A percentile compares a stretch with the other conserved stretches of the same genome.
phyloP scores from a whole-genome alignment of 2,113 vertebrate genomes.

The Myotis yumanensis region DNA sequence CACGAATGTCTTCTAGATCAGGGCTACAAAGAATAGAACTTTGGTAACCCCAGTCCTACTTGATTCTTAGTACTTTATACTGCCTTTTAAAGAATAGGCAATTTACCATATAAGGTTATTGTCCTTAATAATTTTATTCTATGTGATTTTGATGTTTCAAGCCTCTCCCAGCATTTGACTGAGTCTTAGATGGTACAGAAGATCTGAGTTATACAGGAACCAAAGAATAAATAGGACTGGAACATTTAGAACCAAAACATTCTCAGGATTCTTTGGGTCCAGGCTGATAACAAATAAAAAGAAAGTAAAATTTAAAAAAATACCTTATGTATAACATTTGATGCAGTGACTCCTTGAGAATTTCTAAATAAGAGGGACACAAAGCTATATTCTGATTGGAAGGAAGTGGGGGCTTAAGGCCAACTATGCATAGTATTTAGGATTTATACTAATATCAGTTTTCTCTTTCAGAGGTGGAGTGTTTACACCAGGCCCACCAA shows the following conservation, averaged over 20 bases:
- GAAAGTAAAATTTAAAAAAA: background rate
- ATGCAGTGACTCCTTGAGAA: background rate
- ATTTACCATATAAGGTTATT: background rate
- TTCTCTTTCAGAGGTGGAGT: background rate
- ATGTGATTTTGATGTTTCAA: conserved; percentile 21
- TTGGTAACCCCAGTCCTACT: background rate
- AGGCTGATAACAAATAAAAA: background rate
- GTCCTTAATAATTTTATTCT: background rate
- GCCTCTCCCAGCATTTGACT: background rate
- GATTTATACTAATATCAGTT: rapidly evolving
- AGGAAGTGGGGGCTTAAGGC: background rate
- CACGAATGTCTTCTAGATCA: too few relatives aligned
- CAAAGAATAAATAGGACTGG: background rate
- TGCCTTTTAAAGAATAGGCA: background rate
- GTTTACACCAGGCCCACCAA: background rate
- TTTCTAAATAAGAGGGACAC: background rate
- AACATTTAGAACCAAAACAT: background rate
- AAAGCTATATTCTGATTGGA: background rate
- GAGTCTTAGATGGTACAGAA: background rate
- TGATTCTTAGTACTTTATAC: background rate
- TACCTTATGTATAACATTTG: background rate
- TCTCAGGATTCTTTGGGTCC: background rate
- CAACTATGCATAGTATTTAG: background rate
- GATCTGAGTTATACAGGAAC: background rate
- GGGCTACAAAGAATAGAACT: too few relatives aligned